Evolutionary conservation across 2,113 vertebrate genomes (phyloP).

Genomic region (Chamaetylas fuelleborni): DNA sequence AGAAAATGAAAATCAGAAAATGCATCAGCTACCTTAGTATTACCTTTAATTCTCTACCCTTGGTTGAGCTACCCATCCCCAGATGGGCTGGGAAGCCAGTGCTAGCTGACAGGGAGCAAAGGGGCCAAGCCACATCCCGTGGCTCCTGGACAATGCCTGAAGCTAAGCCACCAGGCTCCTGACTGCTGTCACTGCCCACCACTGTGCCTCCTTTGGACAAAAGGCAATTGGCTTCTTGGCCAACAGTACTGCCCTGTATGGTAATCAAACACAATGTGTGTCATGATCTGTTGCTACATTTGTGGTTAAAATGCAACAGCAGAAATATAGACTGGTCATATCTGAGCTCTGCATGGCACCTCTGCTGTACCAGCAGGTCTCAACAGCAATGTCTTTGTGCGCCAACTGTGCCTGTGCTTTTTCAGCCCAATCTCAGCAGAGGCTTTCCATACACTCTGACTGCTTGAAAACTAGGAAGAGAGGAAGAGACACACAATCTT

Average conservation of each 20-base stretch:
- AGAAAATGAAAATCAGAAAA: neutral
- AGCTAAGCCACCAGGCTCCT: neutral
- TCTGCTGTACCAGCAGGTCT: neutral
- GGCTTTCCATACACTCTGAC: neutral
- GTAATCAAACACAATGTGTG: neutral
- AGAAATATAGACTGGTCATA: neutral
- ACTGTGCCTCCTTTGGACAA: neutral
- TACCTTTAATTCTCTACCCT: neutral
- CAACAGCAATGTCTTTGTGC: neutral
- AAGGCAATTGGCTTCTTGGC: neutral
- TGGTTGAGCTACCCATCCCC: neutral
- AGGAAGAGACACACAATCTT: neutral
- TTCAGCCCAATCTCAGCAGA: neutral
- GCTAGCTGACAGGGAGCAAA: neutral
- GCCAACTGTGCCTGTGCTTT: neutral
- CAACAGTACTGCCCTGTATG: neutral
- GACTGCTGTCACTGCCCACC: neutral
- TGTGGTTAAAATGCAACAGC: neutral
- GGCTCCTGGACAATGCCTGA: neutral
- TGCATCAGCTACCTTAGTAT: neutral
- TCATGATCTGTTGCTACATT: neutral
- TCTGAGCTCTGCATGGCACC: neutral
- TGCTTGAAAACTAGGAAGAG: neutral
- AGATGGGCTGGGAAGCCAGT: neutral
- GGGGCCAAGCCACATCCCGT: fast-evolving